These are phyloP conservation scores for Machaerirhynchus nigripectus DNA, from an alignment of 2,113 vertebrate genomes.

Conservation along the genomic window DNA sequence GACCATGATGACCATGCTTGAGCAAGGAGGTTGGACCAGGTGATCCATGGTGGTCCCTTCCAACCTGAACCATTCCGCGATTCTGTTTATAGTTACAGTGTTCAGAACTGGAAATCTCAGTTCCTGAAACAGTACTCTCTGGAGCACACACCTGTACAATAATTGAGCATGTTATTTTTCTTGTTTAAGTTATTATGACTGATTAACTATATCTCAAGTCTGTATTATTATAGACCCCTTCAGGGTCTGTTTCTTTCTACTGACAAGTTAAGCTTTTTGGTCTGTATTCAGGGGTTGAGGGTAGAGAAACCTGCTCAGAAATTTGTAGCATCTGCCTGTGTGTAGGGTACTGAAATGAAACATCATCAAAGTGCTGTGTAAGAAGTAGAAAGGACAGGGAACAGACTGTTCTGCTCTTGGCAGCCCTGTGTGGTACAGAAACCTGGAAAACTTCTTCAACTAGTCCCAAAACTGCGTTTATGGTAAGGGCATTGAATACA, in stretches of 20 bases:
- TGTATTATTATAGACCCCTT: neutral
- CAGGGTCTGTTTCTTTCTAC: neutral
- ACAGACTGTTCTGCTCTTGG: neutral
- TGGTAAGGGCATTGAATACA: neutral
- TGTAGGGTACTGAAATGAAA: neutral
- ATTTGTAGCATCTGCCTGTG: neutral
- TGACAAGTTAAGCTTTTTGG: neutral
- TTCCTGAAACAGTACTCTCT: neutral
- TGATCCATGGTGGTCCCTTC: fast-evolving
- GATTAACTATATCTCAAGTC: neutral
- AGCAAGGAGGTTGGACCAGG: neutral
- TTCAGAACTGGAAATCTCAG: neutral
- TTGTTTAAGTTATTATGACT: neutral
- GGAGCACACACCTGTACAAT: neutral
- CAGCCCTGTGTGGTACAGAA: neutral
- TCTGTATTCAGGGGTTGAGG: neutral
- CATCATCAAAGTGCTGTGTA: neutral
- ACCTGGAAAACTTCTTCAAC: neutral
- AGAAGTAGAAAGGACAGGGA: neutral
- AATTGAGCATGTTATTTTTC: neutral
- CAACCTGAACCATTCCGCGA: neutral
- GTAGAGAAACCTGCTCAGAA: neutral
- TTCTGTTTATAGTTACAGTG: neutral
- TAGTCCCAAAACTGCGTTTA: neutral
- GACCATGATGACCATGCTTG: fast-evolving